Percentiles rank a stretch among this genome's conserved stretches.
Evolutionary conservation across 2,797 vertebrate genomes (phyloP).

Genomic region (Parauchenoglanis ngamensis): DNA sequence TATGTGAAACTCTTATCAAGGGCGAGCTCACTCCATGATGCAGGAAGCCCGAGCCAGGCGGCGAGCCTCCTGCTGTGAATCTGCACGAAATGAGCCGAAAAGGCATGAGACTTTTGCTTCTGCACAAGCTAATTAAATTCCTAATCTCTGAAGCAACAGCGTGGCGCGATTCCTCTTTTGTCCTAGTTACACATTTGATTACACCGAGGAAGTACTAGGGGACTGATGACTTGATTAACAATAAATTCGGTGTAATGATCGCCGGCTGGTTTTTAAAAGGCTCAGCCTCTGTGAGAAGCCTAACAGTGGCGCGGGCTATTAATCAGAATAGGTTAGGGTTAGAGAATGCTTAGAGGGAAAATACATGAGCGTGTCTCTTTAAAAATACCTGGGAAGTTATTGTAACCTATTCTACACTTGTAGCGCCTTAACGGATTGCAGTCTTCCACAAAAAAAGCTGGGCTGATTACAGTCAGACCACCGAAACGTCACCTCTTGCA

Average conservation of each 20-base stretch:
- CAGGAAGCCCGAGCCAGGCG: conserved; percentile 1
- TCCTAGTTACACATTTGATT: conserved; percentile 38
- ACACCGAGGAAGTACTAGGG: neutral
- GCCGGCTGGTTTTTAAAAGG: neutral
- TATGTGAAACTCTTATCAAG: conserved; percentile 21
- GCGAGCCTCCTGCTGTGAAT: conserved; percentile 18
- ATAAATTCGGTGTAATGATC: conserved; percentile 7
- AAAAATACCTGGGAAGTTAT: neutral
- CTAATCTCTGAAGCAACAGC: conserved; percentile 26
- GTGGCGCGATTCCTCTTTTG: conserved; percentile 21
- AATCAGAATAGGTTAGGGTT: neutral
- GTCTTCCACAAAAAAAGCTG: neutral
- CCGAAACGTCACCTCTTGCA: too few species aligned
- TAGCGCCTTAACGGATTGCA: neutral
- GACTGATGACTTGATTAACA: conserved; percentile 27
- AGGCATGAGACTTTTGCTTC: neutral
- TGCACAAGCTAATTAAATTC: conserved; percentile 31
- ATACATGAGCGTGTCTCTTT: neutral
- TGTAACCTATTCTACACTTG: neutral
- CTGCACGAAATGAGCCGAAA: neutral
- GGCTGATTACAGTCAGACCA: neutral
- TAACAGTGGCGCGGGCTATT: neutral
- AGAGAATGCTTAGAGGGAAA: neutral
- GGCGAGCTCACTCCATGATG: conserved; percentile 2
- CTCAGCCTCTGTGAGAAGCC: neutral